phyloP scores from a whole-genome alignment of 1,140 invertebrate genomes.

The Orchesella cincta region DNA sequence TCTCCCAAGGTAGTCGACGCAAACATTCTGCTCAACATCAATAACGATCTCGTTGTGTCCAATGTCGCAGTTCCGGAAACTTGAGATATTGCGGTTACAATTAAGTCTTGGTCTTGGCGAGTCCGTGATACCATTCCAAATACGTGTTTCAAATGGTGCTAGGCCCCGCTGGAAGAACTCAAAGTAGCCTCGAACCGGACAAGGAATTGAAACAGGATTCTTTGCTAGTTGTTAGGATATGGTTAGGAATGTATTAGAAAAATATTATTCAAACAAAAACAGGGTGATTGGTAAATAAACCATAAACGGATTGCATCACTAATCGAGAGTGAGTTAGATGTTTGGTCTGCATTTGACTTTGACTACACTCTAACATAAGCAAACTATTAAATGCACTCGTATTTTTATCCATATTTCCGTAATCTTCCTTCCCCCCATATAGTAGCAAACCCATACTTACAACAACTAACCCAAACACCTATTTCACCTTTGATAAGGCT shows the following conservation, averaged over 20 bases:
- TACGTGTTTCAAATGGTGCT: conserved; percentile 59
- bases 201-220: conserved; percentile 61
- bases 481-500: too few relatives aligned
- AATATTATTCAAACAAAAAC: neutral
- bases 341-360: too few relatives aligned
- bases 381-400: too few relatives aligned
- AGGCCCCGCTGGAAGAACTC: conserved; percentile 58
- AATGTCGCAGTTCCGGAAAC: conserved; percentile 59
- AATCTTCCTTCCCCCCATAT: too few relatives aligned
- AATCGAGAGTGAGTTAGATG: too few relatives aligned
- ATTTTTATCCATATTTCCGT: too few relatives aligned
- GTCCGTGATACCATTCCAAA: conserved; percentile 63
- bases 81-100: conserved; percentile 61
- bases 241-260: neutral
- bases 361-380: too few relatives aligned
- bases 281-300: too few relatives aligned
- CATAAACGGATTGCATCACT: too few relatives aligned
- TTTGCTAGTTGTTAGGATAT: too few relatives aligned
- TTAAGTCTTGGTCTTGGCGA: conserved; percentile 60
- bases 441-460: too few relatives aligned
- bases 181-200: conserved; percentile 63
- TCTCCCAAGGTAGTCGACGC: conserved; percentile 62
- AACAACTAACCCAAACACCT: too few relatives aligned
- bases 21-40: conserved; percentile 64
- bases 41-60: conserved; percentile 62